These are phyloP conservation scores for Microctonus brassicae DNA, from an alignment of 2,888 invertebrate species.

Conservation along the genomic window DNA sequence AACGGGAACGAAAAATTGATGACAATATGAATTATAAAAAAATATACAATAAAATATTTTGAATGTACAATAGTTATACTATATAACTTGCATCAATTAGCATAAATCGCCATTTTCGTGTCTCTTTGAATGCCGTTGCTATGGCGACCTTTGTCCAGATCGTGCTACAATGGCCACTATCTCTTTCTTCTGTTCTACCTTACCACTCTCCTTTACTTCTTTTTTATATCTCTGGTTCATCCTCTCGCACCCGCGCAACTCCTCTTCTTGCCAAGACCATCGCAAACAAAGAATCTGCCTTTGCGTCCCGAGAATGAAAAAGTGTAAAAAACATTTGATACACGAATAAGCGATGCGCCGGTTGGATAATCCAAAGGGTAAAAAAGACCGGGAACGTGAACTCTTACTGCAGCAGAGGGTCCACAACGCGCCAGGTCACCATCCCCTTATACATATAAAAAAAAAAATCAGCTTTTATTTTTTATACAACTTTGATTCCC, in stretches of 20 bases:
- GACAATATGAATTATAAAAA: constrained; percentile 22
- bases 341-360: constrained; percentile 69
- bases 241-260: constrained; percentile 33
- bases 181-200: constrained; percentile 49
- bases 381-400: constrained; percentile 63
- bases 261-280: constrained; percentile 61
- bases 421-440: constrained; percentile 21
- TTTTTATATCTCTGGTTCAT: constrained; percentile 21
- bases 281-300: constrained; percentile 69
- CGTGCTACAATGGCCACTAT: constrained; percentile 66
- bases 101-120: constrained; percentile 65
- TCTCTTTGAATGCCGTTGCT: constrained; percentile 65
- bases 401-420: constrained; percentile 52
- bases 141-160: constrained; percentile 67
- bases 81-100: constrained; percentile 54
- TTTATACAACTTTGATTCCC: constrained; percentile 22
- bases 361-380: constrained; percentile 65
- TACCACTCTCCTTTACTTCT: constrained; percentile 37
- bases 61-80: constrained; percentile 38
- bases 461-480: constrained; percentile 23
- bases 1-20: constrained; percentile 30
- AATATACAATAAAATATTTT: constrained; percentile 18
- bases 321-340: constrained; percentile 61
- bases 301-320: constrained; percentile 61
- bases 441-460: constrained; percentile 17